Evolutionary conservation across 37 sponge, comb jelly and placozoan species (phyloP), one percentile per base, ranked within the genome.

Genomic region (Halisarca cf. caerulea): DNA sequence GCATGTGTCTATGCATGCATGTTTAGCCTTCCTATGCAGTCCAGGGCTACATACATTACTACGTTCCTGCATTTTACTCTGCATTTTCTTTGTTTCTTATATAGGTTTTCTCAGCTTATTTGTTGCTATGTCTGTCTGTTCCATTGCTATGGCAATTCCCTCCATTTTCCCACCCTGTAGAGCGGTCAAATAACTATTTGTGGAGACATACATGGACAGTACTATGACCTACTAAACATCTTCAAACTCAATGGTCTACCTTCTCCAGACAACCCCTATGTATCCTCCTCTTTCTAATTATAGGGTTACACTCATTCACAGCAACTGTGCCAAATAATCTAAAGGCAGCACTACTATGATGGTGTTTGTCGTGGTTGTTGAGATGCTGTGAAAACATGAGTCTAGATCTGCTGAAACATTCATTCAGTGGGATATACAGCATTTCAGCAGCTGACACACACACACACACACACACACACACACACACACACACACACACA

Each of bases 161-260:
- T n/a, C 27, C 68, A 14, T 66, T 27, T n/a, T 36, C 37, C 2
- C 3, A 20, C 37, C 34, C 2, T 28, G 33, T 57, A 92, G 92
- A 70, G 89, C 78, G 87, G 88, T 62, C 91, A 92, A 43, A 95
- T 96, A 69, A 99, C 96, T 59, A 89, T 99, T 9, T 99, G 99
- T 91, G 99, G 99, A 0, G 99, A 99, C 84, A 96, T 99, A 58
- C 99, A 99, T 53, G 99, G 99, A 58, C 99, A 99, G 79, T 99
- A 83, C 61, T 99, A 99, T 80, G 99, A 99, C 59, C 91, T 99
- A 0, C 88, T 94, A 24, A 99, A 99, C 83, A 94, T 99, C 66
- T 99, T 99, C 58, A 66, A 94, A 53, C 89, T 99, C 28, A 99
- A 99, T 78, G 96, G 96, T 18, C 36, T 92, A 23, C 99, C 99